Percentiles rank a stretch among this genome's conserved stretches.
These are phyloP conservation scores for Campylomormyrus numenius DNA, from an alignment of 2,113 vertebrate genomes.

Conservation along the genomic window DNA sequence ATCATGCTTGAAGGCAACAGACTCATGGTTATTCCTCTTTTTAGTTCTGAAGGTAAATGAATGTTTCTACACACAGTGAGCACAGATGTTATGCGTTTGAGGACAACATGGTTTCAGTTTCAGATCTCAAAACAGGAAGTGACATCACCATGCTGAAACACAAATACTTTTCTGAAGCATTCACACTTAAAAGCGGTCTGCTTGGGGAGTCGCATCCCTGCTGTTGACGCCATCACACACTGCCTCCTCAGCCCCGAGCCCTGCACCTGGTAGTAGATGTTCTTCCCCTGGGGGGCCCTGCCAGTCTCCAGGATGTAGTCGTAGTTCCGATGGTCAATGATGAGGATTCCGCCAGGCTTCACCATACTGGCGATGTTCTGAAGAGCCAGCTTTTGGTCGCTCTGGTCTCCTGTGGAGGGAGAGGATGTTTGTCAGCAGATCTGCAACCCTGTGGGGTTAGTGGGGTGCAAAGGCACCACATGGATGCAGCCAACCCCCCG, in stretches of 20 bases:
- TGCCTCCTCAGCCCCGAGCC: neutral
- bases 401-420: constrained; percentile 77
- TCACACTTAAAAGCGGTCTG: neutral
- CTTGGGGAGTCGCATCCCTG: neutral
- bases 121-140: neutral
- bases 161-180: neutral
- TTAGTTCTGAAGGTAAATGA: neutral
- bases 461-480: neutral
- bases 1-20: neutral
- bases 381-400: constrained; percentile 83
- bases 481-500: neutral
- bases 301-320: constrained; percentile 93
- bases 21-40: neutral
- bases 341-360: constrained; percentile 75
- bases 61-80: neutral
- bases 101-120: neutral
- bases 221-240: neutral
- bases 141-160: too few species aligned
- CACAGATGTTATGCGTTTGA: neutral
- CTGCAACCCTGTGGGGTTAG: neutral
- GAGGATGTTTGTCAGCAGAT: neutral
- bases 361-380: constrained; percentile 92
- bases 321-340: constrained; percentile 95
- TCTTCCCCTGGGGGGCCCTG: constrained; percentile 80
- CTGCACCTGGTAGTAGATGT: constrained; percentile 94